A percentile compares a stretch with the other conserved stretches of the same genome.
Evolutionary conservation across 1,140 invertebrate genomes (phyloP).

Genomic region (Caerostris extrusa): DNA sequence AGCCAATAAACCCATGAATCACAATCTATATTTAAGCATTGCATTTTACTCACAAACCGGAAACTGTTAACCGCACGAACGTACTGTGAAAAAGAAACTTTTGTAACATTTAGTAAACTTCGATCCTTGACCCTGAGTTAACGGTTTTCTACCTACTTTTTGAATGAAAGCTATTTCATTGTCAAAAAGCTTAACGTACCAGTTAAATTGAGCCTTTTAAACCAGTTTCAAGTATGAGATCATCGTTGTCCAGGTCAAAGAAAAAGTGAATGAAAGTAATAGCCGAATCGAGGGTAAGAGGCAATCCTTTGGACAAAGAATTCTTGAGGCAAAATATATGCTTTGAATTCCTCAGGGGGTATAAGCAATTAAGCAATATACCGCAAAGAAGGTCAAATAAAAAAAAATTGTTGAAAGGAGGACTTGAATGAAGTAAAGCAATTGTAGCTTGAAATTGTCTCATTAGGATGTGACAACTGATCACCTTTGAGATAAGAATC

Average conservation of each 20-base stretch:
- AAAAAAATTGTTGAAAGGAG: neutral
- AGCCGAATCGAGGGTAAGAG: neutral
- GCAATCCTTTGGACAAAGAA: neutral
- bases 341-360: neutral
- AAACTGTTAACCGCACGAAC: neutral
- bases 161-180: neutral
- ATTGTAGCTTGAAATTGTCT: neutral
- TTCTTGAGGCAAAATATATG: neutral
- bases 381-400: too few relatives aligned
- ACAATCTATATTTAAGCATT: neutral
- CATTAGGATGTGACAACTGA: neutral
- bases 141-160: constrained; percentile 14
- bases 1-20: neutral
- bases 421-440: neutral
- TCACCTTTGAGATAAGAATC: neutral
- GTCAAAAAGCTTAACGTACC: neutral
- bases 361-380: neutral
- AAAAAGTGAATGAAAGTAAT: neutral
- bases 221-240: constrained; percentile 22
- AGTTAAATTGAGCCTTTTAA: neutral
- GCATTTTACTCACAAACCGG: neutral
- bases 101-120: neutral
- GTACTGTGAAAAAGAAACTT: neutral
- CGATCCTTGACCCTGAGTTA: neutral
- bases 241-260: neutral